Base-by-base conservation (phyloP, 2,888 invertebrate species). In the Leucophora obtusa region DNA sequence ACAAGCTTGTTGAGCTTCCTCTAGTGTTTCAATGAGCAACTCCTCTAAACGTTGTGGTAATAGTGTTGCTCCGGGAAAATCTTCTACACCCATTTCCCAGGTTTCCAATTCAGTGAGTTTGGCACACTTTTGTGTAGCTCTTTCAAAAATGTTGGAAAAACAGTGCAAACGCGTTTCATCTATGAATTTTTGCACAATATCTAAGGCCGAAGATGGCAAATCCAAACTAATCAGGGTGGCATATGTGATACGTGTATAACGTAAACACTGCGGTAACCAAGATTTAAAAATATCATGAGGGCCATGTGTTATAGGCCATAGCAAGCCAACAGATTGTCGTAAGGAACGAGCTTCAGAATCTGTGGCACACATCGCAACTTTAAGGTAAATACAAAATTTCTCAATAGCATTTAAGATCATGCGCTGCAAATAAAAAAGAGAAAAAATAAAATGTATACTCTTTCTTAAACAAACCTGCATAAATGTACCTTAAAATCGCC, bases 91-190 rank as follows among this genome's bases (percentile, higher is more conserved):
- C 80, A 97, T 93, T 86, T 94, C 93, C 98, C 98, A 98, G 0
- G 93, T 95, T 91, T 98, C 98, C 83, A 93, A 93, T 38, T 93
- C 93, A 21, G 92, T 92, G 21, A 97, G 90, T 35, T 92, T 92
- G 85, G 93, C 93, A 38, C 96, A 93, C 83, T 95, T 95, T 82
- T 95, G 94, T 17, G 94, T 94, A 0, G 97, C 94, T 86, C 97
- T 95, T 86, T 95, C 95, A 74, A 98, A 94, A 83, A 97, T 93
- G 79, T 95, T 94, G 9, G 94, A 93, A 92, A 98, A 94, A 84
- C 97, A 97, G 89, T 96, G 95, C 72, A 96, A 92, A 83, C 97
- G 93, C 86, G 98, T 93, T 88, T 98, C 96, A 89, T 97, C 94
- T 83, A 97, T 94, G 54, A 98, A 93, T 83, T 93, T 93, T 86